Conservation (phyloP, 2,113 vertebrate genomes). For the Macquaria ambigua region DNA sequence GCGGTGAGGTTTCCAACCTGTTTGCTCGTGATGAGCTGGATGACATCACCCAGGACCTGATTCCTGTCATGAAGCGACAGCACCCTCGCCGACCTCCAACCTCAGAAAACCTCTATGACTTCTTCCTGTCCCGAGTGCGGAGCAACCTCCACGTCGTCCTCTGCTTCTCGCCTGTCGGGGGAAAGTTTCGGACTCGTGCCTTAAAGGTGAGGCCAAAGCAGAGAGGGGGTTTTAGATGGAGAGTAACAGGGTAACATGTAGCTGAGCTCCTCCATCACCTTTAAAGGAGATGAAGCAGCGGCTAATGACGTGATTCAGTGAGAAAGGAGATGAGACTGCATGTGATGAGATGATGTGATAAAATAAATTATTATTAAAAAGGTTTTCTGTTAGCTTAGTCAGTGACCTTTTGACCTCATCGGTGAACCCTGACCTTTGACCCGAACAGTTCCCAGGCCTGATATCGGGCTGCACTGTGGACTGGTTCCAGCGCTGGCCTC, state of each 20-base stretch:
- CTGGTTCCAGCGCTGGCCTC: conserved; percentile 91
- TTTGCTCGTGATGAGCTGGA: conserved; percentile 88
- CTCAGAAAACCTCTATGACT: conserved; percentile 88
- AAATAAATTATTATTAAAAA: no score
- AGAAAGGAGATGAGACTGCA: no score
- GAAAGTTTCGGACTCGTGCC: conserved; percentile 87
- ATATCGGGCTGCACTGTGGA: conserved; percentile 91
- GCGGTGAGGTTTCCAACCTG: conserved; percentile 89
- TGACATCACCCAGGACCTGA: conserved; percentile 88
- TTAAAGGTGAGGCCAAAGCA: conserved; percentile 62
- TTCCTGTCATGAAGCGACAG: conserved; percentile 86
- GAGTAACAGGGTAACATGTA: background rate
- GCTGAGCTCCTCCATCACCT: background rate
- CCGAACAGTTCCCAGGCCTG: conserved; percentile 86
- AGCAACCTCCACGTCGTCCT: conserved; percentile 89
- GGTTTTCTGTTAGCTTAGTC: no score
- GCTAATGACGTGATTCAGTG: no score
- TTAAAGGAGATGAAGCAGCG: no score
- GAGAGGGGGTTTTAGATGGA: no score
- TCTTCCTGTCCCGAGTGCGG: conserved; percentile 87
- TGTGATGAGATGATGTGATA: no score
- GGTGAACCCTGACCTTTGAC: background rate
- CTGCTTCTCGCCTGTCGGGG: conserved; percentile 91
- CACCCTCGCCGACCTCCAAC: conserved; percentile 83
- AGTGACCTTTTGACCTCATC: no score